Conservation (phyloP, 2,113 vertebrate genomes). For the Macquaria australasica region DNA sequence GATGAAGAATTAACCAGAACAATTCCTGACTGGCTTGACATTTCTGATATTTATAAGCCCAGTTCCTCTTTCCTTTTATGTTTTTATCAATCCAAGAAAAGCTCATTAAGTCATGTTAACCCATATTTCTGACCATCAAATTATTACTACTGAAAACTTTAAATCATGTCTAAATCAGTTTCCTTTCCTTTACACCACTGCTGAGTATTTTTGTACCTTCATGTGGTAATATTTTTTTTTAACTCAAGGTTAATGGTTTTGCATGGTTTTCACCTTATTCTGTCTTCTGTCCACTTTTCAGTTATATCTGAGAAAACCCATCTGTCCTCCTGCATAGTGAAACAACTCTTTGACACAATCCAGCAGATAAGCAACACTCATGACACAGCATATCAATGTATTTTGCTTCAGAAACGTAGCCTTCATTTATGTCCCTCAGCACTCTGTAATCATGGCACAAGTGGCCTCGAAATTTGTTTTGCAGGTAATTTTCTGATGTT, state of each 20-base stretch:
- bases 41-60: too few species aligned
- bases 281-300: not conserved
- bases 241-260: not conserved
- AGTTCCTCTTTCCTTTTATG: too few species aligned
- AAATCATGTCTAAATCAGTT: too few species aligned
- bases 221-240: too few species aligned
- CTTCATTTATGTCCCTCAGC: not conserved
- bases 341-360: not conserved
- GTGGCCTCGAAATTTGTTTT: slow-evolving; percentile 38
- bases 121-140: too few species aligned
- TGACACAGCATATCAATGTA: not conserved
- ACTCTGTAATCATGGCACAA: slow-evolving; percentile 35
- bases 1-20: not conserved
- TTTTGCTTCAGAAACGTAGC: not conserved
- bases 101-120: too few species aligned
- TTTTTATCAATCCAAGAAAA: too few species aligned
- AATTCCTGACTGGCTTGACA: too few species aligned
- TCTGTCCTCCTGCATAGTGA: not conserved
- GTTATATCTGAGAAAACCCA: not conserved
- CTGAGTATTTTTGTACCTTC: too few species aligned
- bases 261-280: not conserved
- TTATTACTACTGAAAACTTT: too few species aligned
- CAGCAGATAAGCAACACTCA: slow-evolving; percentile 8
- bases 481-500: slow-evolving; percentile 41
- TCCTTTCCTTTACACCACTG: too few species aligned